Evolutionary conservation across 1,140 invertebrate genomes (phyloP).

Genomic region (Apis dorsata): DNA sequence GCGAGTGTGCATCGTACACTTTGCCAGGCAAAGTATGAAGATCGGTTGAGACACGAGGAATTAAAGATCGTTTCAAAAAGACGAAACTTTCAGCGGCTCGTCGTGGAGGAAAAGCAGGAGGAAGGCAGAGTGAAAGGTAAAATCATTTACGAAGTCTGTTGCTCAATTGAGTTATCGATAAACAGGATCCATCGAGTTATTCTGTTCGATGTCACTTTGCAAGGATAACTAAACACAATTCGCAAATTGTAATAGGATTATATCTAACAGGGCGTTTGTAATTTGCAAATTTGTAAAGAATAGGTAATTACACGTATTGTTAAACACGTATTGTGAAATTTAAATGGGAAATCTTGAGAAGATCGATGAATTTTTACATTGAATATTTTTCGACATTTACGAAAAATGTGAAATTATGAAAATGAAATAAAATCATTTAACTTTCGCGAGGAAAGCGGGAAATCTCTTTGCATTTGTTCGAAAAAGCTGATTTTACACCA

Average conservation of each 20-base stretch:
- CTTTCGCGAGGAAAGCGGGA: neutral
- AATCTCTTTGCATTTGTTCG: too few species aligned
- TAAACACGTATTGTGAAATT: too few species aligned
- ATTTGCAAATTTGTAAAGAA: too few species aligned
- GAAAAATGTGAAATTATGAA: too few species aligned
- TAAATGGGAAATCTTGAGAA: too few species aligned
- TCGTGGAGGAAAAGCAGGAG: neutral
- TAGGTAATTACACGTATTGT: too few species aligned
- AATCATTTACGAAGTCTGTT: constrained; percentile 9
- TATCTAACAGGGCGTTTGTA: neutral
- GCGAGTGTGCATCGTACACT: neutral
- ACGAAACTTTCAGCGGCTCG: neutral
- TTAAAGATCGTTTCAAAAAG: neutral
- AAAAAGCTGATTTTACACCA: neutral
- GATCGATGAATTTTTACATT: too few species aligned
- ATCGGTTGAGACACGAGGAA: neutral
- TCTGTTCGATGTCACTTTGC: neutral
- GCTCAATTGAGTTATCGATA: constrained; percentile 6
- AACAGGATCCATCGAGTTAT: constrained; percentile 13
- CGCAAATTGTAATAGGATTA: neutral
- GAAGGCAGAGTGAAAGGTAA: constrained; percentile 19
- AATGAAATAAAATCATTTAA: neutral
- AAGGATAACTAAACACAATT: neutral
- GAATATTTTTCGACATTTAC: too few species aligned
- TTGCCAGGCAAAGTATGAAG: neutral